Percentiles rank a stretch among this genome's conserved stretches.
These are phyloP conservation scores for Aphelinus atriplicis DNA, from an alignment of 1,140 invertebrate species.

Conservation along the genomic window DNA sequence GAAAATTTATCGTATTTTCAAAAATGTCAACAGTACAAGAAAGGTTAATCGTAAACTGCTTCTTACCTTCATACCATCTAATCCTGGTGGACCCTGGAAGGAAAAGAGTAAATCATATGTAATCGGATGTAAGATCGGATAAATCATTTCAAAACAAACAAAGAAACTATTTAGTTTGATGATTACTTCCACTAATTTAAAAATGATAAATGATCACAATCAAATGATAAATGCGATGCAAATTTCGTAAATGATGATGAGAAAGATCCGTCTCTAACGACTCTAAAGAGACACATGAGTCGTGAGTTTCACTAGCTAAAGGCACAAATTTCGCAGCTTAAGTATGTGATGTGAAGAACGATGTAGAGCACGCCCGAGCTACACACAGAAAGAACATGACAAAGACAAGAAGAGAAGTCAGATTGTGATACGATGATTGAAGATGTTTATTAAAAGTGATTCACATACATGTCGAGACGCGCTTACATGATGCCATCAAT, in stretches of 20 bases:
- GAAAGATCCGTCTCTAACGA: slow-evolving; percentile 11
- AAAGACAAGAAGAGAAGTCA: too few species aligned
- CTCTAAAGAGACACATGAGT: slow-evolving; percentile 15
- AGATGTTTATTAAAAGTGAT: too few species aligned
- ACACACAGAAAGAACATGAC: neutral
- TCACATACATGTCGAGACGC: too few species aligned
- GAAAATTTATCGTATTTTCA: slow-evolving; percentile 38
- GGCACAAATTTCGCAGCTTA: slow-evolving; percentile 21
- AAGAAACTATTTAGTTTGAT: slow-evolving; percentile 19
- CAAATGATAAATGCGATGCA: slow-evolving; percentile 34
- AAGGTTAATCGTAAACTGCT: slow-evolving; percentile 36
- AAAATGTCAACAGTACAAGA: neutral
- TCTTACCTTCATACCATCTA: slow-evolving; percentile 76
- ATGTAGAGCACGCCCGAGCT: neutral
- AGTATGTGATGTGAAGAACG: neutral
- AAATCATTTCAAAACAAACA: slow-evolving; percentile 6
- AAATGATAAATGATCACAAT: slow-evolving; percentile 38
- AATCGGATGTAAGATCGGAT: slow-evolving; percentile 52
- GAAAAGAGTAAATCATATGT: slow-evolving; percentile 62
- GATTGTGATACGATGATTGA: too few species aligned
- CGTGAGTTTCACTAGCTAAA: slow-evolving; percentile 9
- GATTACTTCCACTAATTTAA: too few species aligned
- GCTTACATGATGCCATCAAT: too few species aligned
- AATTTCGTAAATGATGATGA: slow-evolving; percentile 12
- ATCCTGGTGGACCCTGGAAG: slow-evolving; percentile 73